phyloP scores from a whole-genome alignment of 2,113 vertebrate genomes.

The Coptodon bakossiorum region DNA sequence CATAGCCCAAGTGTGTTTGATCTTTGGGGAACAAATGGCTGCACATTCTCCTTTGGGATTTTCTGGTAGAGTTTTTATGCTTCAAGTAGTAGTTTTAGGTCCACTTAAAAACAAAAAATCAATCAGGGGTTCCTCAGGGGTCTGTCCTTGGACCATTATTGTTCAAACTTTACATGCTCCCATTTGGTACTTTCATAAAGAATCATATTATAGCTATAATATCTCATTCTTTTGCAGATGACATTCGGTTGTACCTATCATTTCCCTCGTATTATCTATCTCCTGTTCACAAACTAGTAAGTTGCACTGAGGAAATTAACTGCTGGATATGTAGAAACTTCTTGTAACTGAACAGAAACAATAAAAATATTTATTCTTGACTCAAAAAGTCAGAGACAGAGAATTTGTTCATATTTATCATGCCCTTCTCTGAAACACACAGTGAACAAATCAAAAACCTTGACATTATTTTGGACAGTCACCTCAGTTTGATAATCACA shows the following conservation, averaged over 20 bases:
- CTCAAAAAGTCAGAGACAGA: not conserved
- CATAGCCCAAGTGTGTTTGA: not conserved
- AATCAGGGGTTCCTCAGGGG: not conserved
- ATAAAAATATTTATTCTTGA: not conserved
- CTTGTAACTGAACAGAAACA: not conserved
- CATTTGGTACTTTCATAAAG: not conserved
- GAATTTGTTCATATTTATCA: not conserved
- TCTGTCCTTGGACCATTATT: not conserved
- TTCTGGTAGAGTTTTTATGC: not conserved
- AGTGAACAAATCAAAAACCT: not conserved
- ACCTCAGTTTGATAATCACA: not conserved
- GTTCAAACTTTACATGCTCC: not conserved
- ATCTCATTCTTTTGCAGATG: not conserved
- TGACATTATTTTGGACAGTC: not conserved
- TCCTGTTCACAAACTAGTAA: not conserved
- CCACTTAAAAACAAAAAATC: not conserved
- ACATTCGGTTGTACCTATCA: not conserved
- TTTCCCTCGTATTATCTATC: not conserved
- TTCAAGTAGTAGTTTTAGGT: not conserved
- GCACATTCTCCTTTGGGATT: rapidly evolving
- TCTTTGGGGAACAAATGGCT: not conserved
- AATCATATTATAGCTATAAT: not conserved
- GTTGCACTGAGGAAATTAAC: not conserved
- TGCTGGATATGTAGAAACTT: rapidly evolving
- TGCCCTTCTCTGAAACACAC: not conserved